Base-by-base conservation (phyloP, 2,797 vertebrate species). In the Artibeus lituratus region DNA sequence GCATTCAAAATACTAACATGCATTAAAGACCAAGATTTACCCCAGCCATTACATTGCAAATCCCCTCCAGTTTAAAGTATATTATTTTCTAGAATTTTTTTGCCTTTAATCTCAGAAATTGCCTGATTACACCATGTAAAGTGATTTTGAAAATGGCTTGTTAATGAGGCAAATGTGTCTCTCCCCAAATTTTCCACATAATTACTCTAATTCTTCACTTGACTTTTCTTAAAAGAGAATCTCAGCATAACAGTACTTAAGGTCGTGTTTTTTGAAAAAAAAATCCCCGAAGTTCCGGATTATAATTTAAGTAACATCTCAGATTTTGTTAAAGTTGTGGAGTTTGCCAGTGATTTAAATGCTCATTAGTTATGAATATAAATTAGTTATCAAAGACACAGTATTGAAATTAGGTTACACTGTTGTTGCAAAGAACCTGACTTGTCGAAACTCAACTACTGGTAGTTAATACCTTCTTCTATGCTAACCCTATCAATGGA, bases 161-260 rank as follows among this genome's bases (percentile, higher is more conserved):
- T 91, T 93, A 97, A 87, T 87, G 81, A 93, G 74, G 44, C 21
- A 96, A 90, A 92, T 95, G 44, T 84, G 29, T 59, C 77, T 88
- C 94, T 82, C 32, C n/a, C 62, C 6, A 88, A 92, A 80, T 92
- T 95, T 97, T 80, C n/a, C 82, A 86, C 44, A 70, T 87, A 92
- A 84, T 94, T 94, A 93, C 67, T 83, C 37, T 87, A 92, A 90
- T 87, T 94, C 47, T 95, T 91, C 37, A 91, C 32, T 90, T 93
- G 77, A 22, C 19, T 94, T 73, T 92, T 92, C 47, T 16, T 49
- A 84, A 77, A 95, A n/a, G n/a, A n/a, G n/a, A 90, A 84, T 76
- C 11, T 42, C 21, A 90, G 19, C 0, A 11, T 91, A 97, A 82
- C 29, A 82, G 24, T 72, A 82, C 91, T 86, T 93, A 82, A 84